Evolutionary conservation across 1,140 invertebrate species (phyloP), one percentile per base, ranked within the genome.

Genomic region (Rhagoletis pomonella): DNA sequence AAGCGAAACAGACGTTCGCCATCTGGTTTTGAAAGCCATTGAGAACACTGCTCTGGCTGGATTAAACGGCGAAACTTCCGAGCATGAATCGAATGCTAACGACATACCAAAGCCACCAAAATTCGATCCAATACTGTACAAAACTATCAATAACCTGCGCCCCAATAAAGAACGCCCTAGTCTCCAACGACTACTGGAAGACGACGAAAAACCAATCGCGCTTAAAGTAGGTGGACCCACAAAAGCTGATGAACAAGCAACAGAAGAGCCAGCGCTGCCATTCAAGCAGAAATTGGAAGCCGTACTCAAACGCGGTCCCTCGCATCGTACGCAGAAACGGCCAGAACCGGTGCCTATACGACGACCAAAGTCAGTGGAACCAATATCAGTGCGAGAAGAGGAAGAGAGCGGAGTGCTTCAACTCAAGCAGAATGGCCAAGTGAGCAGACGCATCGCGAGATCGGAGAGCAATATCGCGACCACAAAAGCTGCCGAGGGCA

Each of bases 231-330:
- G 58, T 9, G 39, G 60, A 12, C 3, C 10, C 2, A 6, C 50
- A 64, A 47, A 87, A 62, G 84, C 69, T 10, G 86, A 29, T 64
- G 89, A 84, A 3, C 9, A n/a, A n/a, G n/a, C 47, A 19, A 64
- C 77, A 5, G 81, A 87, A 14, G 81, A 87, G 39, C 86, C 89
- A 87, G 88, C 88, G 73, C 67, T 92, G 88, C 90, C 88, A 89
- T 92, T 92, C 89, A 92, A 91, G 89, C 89, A 90, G 87, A 92
- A 92, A 90, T 89, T 92, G 88, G 91, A 91, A 89, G 91, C 91
- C 84, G 91, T 92, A 89, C 88, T 92, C 87, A 90, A 90, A 87
- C 91, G 91, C 6, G 91, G 91, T 19, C 91, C 91, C 86, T 92
- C 91, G 55, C 90, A 92, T 90, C 90, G 90, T 39, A 89, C 89